Evolutionary conservation across 2,113 vertebrate species (phyloP), one percentile per base, ranked within the genome.

Genomic region (Caracal caracal): DNA sequence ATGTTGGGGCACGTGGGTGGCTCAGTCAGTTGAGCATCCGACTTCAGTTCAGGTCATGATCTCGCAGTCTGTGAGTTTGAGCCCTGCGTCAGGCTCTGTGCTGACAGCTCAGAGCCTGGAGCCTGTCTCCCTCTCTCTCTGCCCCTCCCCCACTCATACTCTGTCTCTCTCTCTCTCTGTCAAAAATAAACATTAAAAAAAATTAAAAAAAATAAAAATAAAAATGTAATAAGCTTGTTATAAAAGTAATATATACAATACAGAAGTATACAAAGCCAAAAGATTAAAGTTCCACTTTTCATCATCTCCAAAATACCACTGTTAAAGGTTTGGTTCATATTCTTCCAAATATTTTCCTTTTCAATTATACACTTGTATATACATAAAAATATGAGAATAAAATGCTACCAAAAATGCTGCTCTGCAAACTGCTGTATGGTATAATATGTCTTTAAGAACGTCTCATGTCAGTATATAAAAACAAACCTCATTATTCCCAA

Each of bases 161-260:
- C 43, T 43, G 8, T 43, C 43, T 43, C 43, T 43, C 43, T 40
- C 40, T 43, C 43, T 43, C 43, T 43, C 43, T 43, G 43, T 43
- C 43, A 43, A 43, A 43, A 43, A 43, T 43, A 43, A 43, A 43
- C 43, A 43, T 43, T 53, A 4, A 53, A 53, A 16, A 17, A 53
- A 53, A 53, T 70, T 5, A 51, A 20, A 65, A 30, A 73, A 93
- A 70, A 43, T 43, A 75, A 94, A 70, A 80, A 61, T 20, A 26
- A 94, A 78, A 79, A 90, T 33, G 35, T 12, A 92, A 17, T 86
- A 65, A 63, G 26, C 16, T 86, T 86, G 70, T 53, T 92, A 49
- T n/a, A 94, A 92, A 88, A 75, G 47, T 73, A 93, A 87, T 33
- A 3, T 22, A 94, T 33, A 71, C 6, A 93, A 65, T 65, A 91